Conservation (phyloP, 1,140 invertebrate genomes). For the Rhyzopertha dominica region DNA sequence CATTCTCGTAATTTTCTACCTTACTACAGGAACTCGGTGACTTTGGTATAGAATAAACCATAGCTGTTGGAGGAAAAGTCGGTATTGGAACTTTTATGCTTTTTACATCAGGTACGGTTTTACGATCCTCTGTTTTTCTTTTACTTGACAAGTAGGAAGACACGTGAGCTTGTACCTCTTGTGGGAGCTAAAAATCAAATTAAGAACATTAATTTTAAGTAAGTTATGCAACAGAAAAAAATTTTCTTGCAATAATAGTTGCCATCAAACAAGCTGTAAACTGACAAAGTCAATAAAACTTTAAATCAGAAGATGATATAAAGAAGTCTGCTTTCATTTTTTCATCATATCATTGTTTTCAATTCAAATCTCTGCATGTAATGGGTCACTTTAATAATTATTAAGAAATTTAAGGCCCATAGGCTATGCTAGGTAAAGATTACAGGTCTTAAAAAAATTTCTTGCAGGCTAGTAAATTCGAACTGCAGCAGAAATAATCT, state of each 20-base stretch:
- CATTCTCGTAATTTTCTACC: conserved; percentile 33
- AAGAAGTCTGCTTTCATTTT: too few relatives aligned
- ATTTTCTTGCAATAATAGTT: conserved; percentile 19
- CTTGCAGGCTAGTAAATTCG: too few relatives aligned
- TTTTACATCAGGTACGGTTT: conserved; percentile 53
- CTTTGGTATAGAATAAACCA: conserved; percentile 73
- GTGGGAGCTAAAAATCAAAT: conserved; percentile 64
- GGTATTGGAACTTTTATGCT: conserved; percentile 76
- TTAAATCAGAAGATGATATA: too few relatives aligned
- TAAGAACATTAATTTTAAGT: not conserved
- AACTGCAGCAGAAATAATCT: too few relatives aligned
- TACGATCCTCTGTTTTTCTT: conserved; percentile 54
- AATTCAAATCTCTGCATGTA: too few relatives aligned
- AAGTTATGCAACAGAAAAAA: conserved; percentile 5
- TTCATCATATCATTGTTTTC: too few relatives aligned
- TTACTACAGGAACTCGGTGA: conserved; percentile 42
- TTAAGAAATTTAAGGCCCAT: too few relatives aligned
- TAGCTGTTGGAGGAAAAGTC: conserved; percentile 82
- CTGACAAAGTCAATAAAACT: too few relatives aligned
- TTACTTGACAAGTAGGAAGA: conserved; percentile 67
- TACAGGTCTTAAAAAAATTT: too few relatives aligned
- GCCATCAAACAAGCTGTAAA: not conserved
- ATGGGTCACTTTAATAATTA: too few relatives aligned
- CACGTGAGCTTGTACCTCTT: conserved; percentile 86
- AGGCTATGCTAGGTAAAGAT: too few relatives aligned